phyloP scores from a whole-genome alignment of 2,888 invertebrate genomes.

The Lutraria lutraria region DNA sequence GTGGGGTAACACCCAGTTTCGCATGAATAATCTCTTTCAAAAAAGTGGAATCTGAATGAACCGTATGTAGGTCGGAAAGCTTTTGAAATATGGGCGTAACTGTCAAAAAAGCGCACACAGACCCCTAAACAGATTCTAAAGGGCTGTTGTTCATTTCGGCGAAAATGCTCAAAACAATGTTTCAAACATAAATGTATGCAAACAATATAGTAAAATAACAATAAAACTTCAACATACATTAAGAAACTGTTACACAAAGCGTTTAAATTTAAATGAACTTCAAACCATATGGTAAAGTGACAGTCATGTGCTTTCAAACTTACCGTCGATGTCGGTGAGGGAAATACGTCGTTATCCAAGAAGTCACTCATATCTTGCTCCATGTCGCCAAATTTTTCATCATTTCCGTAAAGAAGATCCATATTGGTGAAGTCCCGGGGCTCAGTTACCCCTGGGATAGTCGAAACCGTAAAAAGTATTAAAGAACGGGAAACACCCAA shows the following conservation, averaged over 20 bases:
- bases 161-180: not conserved
- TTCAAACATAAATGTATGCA: not conserved
- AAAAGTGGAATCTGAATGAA: not conserved
- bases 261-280: slow-evolving; percentile 1
- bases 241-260: not conserved
- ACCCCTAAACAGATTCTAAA: not conserved
- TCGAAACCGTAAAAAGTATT: slow-evolving; percentile 71
- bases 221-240: not conserved
- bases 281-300: slow-evolving; percentile 42
- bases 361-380: slow-evolving; percentile 82
- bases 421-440: slow-evolving; percentile 80
- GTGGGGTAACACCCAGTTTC: slow-evolving; percentile 15
- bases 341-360: slow-evolving; percentile 82
- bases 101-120: slow-evolving; percentile 13
- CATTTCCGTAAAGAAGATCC: slow-evolving; percentile 84
- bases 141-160: not conserved
- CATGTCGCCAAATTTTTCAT: slow-evolving; percentile 82
- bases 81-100: slow-evolving; percentile 46
- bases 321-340: slow-evolving; percentile 75
- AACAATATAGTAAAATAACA: not conserved
- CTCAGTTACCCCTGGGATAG: slow-evolving; percentile 81
- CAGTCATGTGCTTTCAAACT: slow-evolving; percentile 54
- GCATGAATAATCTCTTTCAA: not conserved
- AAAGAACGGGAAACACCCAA: slow-evolving; percentile 65
- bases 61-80: not conserved